Percentiles rank a stretch among this genome's conserved stretches.
Conservation (phyloP, 2,888 invertebrate species). For the Drosophila prolongata region DNA sequence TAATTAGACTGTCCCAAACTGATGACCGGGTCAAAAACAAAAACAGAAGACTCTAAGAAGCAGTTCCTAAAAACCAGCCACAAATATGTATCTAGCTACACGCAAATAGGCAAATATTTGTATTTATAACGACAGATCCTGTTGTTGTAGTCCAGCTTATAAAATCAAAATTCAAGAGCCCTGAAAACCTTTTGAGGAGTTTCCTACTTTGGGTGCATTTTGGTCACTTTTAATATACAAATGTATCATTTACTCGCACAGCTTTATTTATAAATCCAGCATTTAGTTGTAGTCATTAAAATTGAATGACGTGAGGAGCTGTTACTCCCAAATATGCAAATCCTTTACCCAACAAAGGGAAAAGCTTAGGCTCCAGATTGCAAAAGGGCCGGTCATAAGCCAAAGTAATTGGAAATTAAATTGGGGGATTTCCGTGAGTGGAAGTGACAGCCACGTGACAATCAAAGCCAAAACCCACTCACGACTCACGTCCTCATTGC, state of each 20-base stretch:
- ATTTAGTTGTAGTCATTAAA: conserved; percentile 59
- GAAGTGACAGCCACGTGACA: conserved; percentile 38
- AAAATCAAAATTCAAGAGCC: conserved; percentile 23
- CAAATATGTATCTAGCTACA: conserved; percentile 17
- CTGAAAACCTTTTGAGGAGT: conserved; percentile 1
- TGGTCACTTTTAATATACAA: background rate
- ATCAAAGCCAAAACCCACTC: conserved; percentile 36
- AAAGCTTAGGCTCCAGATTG: conserved; percentile 13
- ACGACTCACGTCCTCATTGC: conserved; percentile 10
- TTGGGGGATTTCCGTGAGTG: conserved; percentile 45
- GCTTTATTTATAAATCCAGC: conserved; percentile 65
- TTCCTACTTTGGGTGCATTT: conserved; percentile 2
- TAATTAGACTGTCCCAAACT: conserved; percentile 68
- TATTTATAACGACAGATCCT: background rate
- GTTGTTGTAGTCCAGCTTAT: conserved; percentile 15
- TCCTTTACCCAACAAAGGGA: conserved; percentile 16
- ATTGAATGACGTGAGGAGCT: conserved; percentile 5
- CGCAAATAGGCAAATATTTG: background rate
- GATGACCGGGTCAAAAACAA: conserved; percentile 40
- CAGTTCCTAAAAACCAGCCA: background rate
- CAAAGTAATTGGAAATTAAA: conserved; percentile 71
- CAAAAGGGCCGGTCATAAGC: conserved; percentile 44
- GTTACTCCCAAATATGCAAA: conserved; percentile 36
- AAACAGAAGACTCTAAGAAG: conserved; percentile 3
- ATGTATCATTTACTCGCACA: conserved; percentile 17